phyloP scores from a whole-genome alignment of 2,888 invertebrate species.

The Reticulitermes lucifugus region DNA sequence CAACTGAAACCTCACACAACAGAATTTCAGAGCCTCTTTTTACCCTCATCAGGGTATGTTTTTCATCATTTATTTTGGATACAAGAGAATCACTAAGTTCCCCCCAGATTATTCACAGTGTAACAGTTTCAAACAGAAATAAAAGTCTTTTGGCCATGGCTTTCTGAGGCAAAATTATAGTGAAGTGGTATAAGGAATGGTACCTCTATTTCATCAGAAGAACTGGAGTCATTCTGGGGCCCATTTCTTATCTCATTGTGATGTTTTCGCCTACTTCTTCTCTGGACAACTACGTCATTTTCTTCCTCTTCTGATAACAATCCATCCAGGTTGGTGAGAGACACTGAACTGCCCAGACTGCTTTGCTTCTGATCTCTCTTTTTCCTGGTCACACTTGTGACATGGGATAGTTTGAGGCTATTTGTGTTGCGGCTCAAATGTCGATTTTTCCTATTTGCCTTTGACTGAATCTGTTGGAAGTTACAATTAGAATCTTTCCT shows the following conservation, averaged over 20 bases:
- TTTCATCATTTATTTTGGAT: no score
- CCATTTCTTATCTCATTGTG: not conserved
- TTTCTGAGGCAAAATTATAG: no score
- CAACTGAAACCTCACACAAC: no score
- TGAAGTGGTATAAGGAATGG: no score
- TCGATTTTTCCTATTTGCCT: not conserved
- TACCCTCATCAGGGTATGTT: no score
- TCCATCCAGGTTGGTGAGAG: constrained; percentile 25
- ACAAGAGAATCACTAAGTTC: no score
- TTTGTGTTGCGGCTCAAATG: no score
- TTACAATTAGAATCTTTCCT: not conserved
- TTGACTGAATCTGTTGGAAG: not conserved
- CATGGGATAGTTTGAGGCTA: not conserved
- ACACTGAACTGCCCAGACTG: constrained; percentile 13
- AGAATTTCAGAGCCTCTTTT: no score
- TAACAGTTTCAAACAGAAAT: no score
- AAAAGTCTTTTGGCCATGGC: no score
- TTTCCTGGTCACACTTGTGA: not conserved
- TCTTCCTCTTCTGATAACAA: constrained; percentile 12
- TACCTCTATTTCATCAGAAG: constrained; percentile 30
- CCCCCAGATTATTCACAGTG: no score
- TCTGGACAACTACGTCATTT: not conserved
- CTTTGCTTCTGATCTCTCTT: not conserved
- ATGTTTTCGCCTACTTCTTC: not conserved
- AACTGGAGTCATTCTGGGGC: not conserved